These are phyloP conservation scores for Sericinus montela DNA, from an alignment of 2,888 invertebrate genomes.

Conservation along the genomic window DNA sequence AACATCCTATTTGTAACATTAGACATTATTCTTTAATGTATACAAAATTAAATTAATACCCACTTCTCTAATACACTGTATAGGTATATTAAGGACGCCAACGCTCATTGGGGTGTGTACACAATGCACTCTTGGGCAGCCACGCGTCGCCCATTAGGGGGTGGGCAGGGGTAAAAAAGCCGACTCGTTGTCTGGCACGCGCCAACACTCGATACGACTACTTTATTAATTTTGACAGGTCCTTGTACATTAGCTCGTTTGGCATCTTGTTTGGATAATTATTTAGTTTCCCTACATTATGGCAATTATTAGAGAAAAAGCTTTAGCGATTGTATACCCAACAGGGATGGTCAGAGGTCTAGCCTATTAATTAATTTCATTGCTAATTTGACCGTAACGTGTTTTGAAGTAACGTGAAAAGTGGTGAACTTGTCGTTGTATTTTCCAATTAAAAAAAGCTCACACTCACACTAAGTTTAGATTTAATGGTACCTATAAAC, in stretches of 20 bases:
- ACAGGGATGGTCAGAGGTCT: too few species aligned
- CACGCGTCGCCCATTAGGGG: conserved; percentile 66
- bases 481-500: too few species aligned
- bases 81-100: conserved; percentile 27
- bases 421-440: too few species aligned
- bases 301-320: too few species aligned
- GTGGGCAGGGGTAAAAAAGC: conserved; percentile 45
- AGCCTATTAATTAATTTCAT: too few species aligned
- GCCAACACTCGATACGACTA: conserved; percentile 64
- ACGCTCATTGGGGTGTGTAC: conserved; percentile 25
- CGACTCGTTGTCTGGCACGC: conserved; percentile 44
- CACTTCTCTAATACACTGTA: conserved; percentile 12
- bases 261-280: conserved; percentile 32
- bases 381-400: too few species aligned
- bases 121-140: conserved; percentile 53
- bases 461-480: too few species aligned
- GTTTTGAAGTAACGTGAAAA: too few species aligned
- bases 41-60: conserved; percentile 12
- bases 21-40: not conserved
- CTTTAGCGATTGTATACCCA: too few species aligned
- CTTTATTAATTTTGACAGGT: conserved; percentile 63
- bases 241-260: conserved; percentile 55
- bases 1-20: not conserved
- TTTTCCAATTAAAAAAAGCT: too few species aligned
- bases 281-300: not conserved